phyloP scores from a whole-genome alignment of 2,797 vertebrate genomes.

The Anabas testudineus region DNA sequence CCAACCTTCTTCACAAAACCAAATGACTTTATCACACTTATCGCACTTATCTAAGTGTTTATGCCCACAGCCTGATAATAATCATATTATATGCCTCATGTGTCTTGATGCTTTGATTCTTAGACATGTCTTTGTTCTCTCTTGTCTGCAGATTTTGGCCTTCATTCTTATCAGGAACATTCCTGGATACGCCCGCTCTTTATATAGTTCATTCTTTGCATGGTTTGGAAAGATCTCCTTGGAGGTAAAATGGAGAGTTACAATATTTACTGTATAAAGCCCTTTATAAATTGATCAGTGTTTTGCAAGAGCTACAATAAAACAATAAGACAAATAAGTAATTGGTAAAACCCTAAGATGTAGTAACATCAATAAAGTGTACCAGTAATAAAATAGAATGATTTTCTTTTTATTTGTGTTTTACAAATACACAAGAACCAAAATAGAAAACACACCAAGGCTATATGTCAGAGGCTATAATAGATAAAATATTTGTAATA shows the following conservation, averaged over 20 bases:
- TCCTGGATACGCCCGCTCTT: slow-evolving; percentile 94
- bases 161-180: slow-evolving; percentile 98
- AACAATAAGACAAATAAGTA: not conserved
- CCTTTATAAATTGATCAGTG: not conserved
- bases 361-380: not conserved
- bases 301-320: not conserved
- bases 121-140: slow-evolving; percentile 15
- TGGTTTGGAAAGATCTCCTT: slow-evolving; percentile 99
- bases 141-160: slow-evolving; percentile 90
- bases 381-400: not conserved
- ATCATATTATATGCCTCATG: not conserved
- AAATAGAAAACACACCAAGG: no score
- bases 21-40: not conserved
- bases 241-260: slow-evolving; percentile 86
- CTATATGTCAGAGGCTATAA: no score
- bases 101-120: slow-evolving; percentile 6
- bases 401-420: no score
- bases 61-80: not conserved
- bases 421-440: no score
- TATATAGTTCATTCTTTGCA: slow-evolving; percentile 98
- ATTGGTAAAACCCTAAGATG: not conserved
- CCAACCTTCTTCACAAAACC: not conserved
- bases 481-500: no score
- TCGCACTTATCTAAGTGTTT: not conserved
- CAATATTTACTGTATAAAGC: not conserved